Base-by-base conservation (phyloP, 2,797 vertebrate genomes). In the Acanthopagrus latus region DNA sequence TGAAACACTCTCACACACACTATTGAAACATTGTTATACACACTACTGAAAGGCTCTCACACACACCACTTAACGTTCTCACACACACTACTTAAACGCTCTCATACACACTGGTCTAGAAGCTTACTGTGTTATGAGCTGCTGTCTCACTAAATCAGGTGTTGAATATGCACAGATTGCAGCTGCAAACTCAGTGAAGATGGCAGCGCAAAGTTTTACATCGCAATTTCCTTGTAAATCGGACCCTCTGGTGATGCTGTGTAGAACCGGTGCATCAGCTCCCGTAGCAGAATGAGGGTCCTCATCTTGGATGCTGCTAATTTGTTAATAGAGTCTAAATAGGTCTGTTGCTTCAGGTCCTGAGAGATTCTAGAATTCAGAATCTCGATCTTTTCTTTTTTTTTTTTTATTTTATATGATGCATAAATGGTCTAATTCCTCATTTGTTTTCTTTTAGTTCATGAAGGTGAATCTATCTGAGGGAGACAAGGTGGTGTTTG, bases 391-490 rank as follows among this genome's bases (percentile, higher is more conserved):
- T 33, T 21, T 56, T 33, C 33, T 41, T 5, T 13, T 41, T 14
- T 50, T 54, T 51, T 2, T 2, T 25, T 2, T 2, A 66, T 51
- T 27, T 46, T 43, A 10, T 54, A 6, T n/a, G 2, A 62, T 1
- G 0, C 10, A 47, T 41, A 20, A 54, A 58, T 21, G 11, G 2
- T 54, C 52, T 72, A n/a, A 81, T 54, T 29, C 12, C 29, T 58
- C 1, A 21, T 78, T 25, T 63, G 17, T 76, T 73, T 76, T 67
- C 16, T 75, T 16, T 68, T 83, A 99, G 98, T 96, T 99, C 38
- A 94, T 97, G 91, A 98, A 97, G 67, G 97, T 98, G 83, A 97
- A 96, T 90, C 94, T 99, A n/a, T 90, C 55, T 0, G 96, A 96
- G 21, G 97, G 96, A 3, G 97, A 99, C 81, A 95, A 85, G 0